These are phyloP conservation scores for Congeria kusceri DNA, from an alignment of 2,888 invertebrate species.

Conservation along the genomic window DNA sequence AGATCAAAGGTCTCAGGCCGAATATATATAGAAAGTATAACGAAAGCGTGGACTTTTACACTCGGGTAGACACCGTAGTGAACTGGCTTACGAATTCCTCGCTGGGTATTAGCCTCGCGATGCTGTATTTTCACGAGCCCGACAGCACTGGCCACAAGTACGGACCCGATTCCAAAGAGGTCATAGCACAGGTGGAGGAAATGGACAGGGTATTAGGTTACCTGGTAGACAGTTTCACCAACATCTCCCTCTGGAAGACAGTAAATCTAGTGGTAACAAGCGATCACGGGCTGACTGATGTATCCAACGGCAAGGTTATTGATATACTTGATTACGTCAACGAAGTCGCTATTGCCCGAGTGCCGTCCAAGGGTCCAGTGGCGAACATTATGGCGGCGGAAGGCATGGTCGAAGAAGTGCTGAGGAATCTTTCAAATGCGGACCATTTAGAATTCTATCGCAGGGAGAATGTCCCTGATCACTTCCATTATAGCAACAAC, in stretches of 20 bases:
- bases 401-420: conserved; percentile 57
- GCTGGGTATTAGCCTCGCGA: conserved; percentile 55
- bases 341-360: background rate
- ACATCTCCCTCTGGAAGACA: conserved; percentile 34
- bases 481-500: conserved; percentile 89
- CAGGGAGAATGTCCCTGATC: conserved; percentile 88
- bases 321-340: conserved; percentile 24
- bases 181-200: conserved; percentile 60
- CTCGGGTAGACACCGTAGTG: conserved; percentile 88
- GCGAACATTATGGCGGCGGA: conserved; percentile 11
- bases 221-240: conserved; percentile 49
- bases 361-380: conserved; percentile 10
- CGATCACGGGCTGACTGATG: conserved; percentile 79
- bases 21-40: conserved; percentile 83
- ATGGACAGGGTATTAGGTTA: conserved; percentile 68
- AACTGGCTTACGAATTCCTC: conserved; percentile 75
- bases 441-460: conserved; percentile 86
- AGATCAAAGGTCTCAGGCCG: conserved; percentile 86
- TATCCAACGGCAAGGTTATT: conserved; percentile 55
- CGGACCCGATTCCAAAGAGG: conserved; percentile 69
- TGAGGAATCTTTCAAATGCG: conserved; percentile 58
- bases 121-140: conserved; percentile 76
- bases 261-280: conserved; percentile 76
- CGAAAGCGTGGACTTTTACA: conserved; percentile 24
- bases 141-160: conserved; percentile 71